Percentiles rank a stretch among this genome's conserved stretches.
phyloP scores from a whole-genome alignment of 2,113 vertebrate genomes.

The Solea senegalensis region DNA sequence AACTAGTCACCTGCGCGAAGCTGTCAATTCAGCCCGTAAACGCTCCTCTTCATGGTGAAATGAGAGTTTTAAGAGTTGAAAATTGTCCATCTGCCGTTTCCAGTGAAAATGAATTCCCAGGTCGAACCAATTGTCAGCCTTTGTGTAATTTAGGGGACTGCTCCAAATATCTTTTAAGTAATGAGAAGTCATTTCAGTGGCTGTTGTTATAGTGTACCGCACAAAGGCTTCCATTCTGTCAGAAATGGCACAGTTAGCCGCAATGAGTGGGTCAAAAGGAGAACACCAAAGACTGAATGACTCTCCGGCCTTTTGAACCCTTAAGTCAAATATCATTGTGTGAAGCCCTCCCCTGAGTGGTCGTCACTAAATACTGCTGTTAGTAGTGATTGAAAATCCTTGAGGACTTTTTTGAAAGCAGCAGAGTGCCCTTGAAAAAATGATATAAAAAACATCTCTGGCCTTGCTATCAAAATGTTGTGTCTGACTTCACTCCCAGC shows the following conservation, averaged over 20 bases:
- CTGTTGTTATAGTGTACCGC: slow-evolving; percentile 53
- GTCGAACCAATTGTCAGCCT: slow-evolving; percentile 56
- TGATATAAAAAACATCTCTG: slow-evolving; percentile 75
- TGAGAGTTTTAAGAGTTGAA: slow-evolving; percentile 53
- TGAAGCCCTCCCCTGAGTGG: slow-evolving; percentile 65
- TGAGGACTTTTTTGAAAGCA: slow-evolving; percentile 73
- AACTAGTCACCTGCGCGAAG: slow-evolving; percentile 26
- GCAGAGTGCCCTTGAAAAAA: slow-evolving; percentile 73
- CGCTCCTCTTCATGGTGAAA: slow-evolving; percentile 38
- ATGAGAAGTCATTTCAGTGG: slow-evolving; percentile 72
- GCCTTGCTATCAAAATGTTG: slow-evolving; percentile 75
- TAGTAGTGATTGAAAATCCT: slow-evolving; percentile 83
- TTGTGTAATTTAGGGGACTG: slow-evolving; percentile 68
- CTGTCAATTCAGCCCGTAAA: slow-evolving; percentile 36
- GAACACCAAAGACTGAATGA: slow-evolving; percentile 59
- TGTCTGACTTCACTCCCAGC: slow-evolving; percentile 55
- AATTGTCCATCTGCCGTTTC: slow-evolving; percentile 69
- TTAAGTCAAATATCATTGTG: slow-evolving; percentile 80
- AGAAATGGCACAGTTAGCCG: slow-evolving; percentile 60
- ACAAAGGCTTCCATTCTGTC: slow-evolving; percentile 67
- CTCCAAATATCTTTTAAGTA: slow-evolving; percentile 74
- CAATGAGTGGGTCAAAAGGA: slow-evolving; percentile 30
- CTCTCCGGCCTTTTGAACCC: slow-evolving; percentile 75
- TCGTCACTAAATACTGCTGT: slow-evolving; percentile 76
- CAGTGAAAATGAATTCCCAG: slow-evolving; percentile 58